These are phyloP conservation scores for Bujurquina vittata DNA, from an alignment of 2,113 vertebrate species.

Conservation along the genomic window DNA sequence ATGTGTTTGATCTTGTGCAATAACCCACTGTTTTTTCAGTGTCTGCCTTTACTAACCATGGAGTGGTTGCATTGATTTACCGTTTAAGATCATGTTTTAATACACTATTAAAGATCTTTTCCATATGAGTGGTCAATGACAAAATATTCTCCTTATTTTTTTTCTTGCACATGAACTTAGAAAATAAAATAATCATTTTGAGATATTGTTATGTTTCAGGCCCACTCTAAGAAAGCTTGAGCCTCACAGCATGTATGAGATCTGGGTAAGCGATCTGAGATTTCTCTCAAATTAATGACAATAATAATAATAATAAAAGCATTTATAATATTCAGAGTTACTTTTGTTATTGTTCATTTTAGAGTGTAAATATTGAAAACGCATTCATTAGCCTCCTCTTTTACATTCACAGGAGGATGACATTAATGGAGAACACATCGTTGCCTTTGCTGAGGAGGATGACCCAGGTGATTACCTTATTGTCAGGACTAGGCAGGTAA, in stretches of 20 bases:
- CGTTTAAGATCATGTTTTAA: not conserved
- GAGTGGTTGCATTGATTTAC: no score
- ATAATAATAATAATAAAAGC: not conserved
- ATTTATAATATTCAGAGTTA: not conserved
- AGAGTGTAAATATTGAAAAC: not conserved
- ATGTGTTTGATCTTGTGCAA: not conserved
- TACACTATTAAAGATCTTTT: not conserved
- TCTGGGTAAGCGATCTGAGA: conserved; percentile 84
- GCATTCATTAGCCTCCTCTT: not conserved
- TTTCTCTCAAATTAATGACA: not conserved
- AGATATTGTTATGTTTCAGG: conserved; percentile 68
- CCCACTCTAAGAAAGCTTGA: conserved; percentile 91
- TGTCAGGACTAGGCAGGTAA: not conserved
- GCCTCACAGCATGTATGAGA: conserved; percentile 93
- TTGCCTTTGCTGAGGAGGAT: conserved; percentile 92
- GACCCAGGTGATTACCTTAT: conserved; percentile 83
- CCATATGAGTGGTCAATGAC: not conserved
- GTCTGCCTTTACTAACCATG: no score
- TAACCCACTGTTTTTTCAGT: not conserved
- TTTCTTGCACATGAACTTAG: not conserved
- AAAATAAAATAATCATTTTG: not conserved
- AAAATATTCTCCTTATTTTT: not conserved
- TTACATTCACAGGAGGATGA: conserved; percentile 85
- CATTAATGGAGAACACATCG: conserved; percentile 91
- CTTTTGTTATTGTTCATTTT: not conserved